These are phyloP conservation scores for Tachina fera DNA, from an alignment of 2,888 invertebrate species.

Conservation along the genomic window DNA sequence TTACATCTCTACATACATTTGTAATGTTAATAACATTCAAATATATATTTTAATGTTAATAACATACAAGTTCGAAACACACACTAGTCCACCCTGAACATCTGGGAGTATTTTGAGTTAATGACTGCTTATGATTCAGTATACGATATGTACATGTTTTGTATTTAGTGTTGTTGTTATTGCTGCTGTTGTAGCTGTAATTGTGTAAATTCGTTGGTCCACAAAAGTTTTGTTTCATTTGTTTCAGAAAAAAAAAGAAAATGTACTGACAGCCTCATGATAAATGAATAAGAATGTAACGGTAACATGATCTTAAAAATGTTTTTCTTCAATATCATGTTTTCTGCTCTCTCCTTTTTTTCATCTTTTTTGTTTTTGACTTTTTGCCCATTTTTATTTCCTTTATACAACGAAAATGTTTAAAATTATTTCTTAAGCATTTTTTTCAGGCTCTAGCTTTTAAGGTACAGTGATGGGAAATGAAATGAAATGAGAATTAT, in stretches of 20 bases:
- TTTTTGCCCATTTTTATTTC: slow-evolving; percentile 1
- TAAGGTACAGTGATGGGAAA: not conserved
- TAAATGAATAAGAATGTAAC: slow-evolving; percentile 71
- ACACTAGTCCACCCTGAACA: no score
- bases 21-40: no score
- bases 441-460: not conserved
- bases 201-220: slow-evolving; percentile 36
- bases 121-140: no score
- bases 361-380: not conserved
- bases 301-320: slow-evolving; percentile 69
- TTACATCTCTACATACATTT: no score
- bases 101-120: no score
- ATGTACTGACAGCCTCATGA: slow-evolving; percentile 72
- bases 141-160: not conserved
- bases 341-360: slow-evolving; percentile 2
- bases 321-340: slow-evolving; percentile 54
- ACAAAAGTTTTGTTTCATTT: slow-evolving; percentile 29
- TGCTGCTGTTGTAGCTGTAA: slow-evolving; percentile 1
- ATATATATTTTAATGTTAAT: no score
- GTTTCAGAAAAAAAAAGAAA: slow-evolving; percentile 1
- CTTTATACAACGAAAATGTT: not conserved
- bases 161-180: not conserved
- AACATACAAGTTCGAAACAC: no score
- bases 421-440: not conserved
- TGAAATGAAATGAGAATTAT: not conserved